phyloP scores from a whole-genome alignment of 2,888 invertebrate species.

The Lasioglossum lativentre region DNA sequence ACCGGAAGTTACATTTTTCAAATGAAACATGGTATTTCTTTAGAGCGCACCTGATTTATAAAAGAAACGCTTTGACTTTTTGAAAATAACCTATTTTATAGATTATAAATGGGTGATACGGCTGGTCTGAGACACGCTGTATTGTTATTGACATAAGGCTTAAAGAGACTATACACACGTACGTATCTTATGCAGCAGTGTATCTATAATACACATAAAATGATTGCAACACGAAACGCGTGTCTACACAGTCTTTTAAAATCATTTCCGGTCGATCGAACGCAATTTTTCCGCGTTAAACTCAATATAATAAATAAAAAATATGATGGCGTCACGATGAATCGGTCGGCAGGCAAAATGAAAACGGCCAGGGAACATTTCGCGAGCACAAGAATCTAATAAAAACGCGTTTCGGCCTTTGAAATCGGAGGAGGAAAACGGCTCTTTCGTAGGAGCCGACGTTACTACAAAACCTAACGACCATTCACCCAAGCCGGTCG shows the following conservation, averaged over 20 bases:
- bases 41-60: too few relatives aligned
- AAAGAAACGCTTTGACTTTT: too few relatives aligned
- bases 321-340: neutral
- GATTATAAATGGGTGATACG: too few relatives aligned
- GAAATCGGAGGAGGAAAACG: conserved; percentile 25
- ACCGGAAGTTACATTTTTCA: too few relatives aligned
- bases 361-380: neutral
- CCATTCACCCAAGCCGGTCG: conserved; percentile 12
- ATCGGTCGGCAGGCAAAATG: neutral
- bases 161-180: neutral
- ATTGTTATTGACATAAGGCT: too few relatives aligned
- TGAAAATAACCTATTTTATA: too few relatives aligned
- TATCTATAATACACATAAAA: neutral
- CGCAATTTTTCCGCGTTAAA: neutral
- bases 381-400: neutral
- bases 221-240: neutral
- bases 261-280: neutral
- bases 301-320: neutral
- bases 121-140: too few relatives aligned
- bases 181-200: neutral
- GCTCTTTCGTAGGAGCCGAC: conserved; percentile 32
- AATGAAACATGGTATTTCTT: too few relatives aligned
- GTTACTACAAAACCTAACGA: conserved; percentile 58
- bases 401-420: conserved; percentile 41
- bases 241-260: neutral